These are phyloP conservation scores for Seladonia tumulorum DNA, from an alignment of 2,888 invertebrate species.

Conservation along the genomic window DNA sequence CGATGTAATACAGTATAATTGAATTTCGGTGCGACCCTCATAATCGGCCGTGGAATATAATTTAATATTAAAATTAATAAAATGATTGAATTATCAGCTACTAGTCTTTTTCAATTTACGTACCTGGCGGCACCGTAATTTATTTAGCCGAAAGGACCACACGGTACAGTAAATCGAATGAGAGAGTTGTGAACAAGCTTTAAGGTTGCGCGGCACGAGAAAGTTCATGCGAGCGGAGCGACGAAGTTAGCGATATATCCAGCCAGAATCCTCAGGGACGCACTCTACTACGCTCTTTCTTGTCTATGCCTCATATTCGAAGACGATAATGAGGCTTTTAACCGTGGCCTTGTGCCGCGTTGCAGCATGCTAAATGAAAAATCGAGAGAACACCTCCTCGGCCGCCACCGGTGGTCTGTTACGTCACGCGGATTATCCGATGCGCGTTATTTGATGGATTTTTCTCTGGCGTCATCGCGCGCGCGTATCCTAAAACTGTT, in stretches of 20 bases:
- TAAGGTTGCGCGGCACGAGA: slow-evolving; percentile 55
- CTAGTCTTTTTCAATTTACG: not conserved
- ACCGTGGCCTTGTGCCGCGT: slow-evolving; percentile 62
- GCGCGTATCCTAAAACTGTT: not conserved
- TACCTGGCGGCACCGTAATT: not conserved
- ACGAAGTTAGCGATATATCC: slow-evolving; percentile 56
- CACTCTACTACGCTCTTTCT: slow-evolving; percentile 44
- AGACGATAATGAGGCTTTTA: slow-evolving; percentile 67
- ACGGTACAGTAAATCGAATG: not conserved
- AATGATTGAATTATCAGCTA: no score
- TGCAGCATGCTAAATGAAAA: slow-evolving; percentile 56
- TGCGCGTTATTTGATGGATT: slow-evolving; percentile 14
- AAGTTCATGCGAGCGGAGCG: slow-evolving; percentile 62
- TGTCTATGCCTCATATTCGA: slow-evolving; percentile 60
- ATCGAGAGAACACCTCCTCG: slow-evolving; percentile 47
- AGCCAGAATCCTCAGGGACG: slow-evolving; percentile 64
- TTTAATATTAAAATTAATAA: no score
- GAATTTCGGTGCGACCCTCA: no score
- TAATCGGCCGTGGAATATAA: not conserved
- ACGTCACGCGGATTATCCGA: slow-evolving; percentile 37
- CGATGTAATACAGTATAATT: not conserved
- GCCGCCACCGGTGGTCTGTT: slow-evolving; percentile 2
- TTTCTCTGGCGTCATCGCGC: slow-evolving; percentile 23
- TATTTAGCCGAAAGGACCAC: not conserved
- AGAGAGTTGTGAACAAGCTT: slow-evolving; percentile 24